Conservation (phyloP, 2,888 invertebrate genomes). For the Philereme vetulata region DNA sequence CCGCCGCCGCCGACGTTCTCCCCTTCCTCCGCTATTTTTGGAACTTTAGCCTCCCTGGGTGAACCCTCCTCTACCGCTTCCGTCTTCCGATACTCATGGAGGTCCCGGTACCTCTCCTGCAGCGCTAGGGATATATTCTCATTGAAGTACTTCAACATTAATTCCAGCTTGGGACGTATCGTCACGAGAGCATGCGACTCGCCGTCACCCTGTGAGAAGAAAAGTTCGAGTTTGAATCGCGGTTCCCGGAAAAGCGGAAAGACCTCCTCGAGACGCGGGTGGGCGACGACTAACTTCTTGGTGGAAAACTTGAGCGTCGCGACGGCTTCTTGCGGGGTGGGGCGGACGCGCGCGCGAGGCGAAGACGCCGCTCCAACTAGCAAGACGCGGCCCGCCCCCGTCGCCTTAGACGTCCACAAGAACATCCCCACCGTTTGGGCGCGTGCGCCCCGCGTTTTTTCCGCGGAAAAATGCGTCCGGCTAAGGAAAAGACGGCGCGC, state of each 20-base stretch:
- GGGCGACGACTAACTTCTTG: conserved; percentile 85
- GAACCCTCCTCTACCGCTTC: conserved; percentile 79
- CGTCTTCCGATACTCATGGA: conserved; percentile 82
- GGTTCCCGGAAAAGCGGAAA: conserved; percentile 59
- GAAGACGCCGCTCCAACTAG: conserved; percentile 83
- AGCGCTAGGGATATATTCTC: conserved; percentile 83
- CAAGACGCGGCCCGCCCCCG: conserved; percentile 83
- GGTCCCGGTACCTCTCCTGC: conserved; percentile 83
- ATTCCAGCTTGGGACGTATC: conserved; percentile 77
- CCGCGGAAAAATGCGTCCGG: conserved; percentile 83
- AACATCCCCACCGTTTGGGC: conserved; percentile 82
- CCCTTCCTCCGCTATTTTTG: conserved; percentile 79
- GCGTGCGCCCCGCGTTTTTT: conserved; percentile 82
- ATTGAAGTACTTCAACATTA: conserved; percentile 84
- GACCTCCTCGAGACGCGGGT: conserved; percentile 83
- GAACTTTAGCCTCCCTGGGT: conserved; percentile 80
- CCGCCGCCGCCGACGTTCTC: conserved; percentile 79
- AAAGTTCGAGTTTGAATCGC: conserved; percentile 46
- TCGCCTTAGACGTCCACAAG: conserved; percentile 81
- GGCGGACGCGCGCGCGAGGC: conserved; percentile 81
- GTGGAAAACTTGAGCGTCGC: conserved; percentile 83
- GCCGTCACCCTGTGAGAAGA: conserved; percentile 43
- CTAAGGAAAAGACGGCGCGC: conserved; percentile 79
- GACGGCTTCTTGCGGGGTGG: conserved; percentile 82
- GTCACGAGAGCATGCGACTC: conserved; percentile 77